Evolutionary conservation across 1,140 invertebrate genomes (phyloP).

Genomic region (Cheumatopsyche charites): DNA sequence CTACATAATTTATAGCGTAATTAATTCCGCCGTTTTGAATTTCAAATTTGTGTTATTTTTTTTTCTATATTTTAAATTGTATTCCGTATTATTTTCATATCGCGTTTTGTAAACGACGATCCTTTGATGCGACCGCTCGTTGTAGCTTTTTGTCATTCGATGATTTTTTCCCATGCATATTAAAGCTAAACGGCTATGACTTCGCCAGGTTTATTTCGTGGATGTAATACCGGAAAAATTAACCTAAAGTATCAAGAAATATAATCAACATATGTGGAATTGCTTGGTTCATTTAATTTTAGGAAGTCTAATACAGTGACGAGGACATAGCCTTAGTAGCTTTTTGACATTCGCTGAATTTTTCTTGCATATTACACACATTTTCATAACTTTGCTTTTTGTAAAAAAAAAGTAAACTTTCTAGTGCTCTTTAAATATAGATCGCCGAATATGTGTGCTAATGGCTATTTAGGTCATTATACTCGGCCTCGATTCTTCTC

Average conservation of each 20-base stretch:
- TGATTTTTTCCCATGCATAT: no score
- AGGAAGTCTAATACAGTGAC: no score
- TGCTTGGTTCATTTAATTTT: no score
- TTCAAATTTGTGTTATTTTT: background rate
- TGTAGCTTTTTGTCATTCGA: no score
- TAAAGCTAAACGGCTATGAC: no score
- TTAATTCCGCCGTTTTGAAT: constrained; percentile 14
- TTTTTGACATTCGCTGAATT: constrained; percentile 16
- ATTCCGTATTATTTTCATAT: background rate
- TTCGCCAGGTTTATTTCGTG: no score
- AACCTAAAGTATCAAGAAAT: no score
- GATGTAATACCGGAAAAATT: no score
- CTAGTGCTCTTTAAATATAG: background rate
- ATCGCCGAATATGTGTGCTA: constrained; percentile 7
- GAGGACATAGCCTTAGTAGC: no score
- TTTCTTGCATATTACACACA: constrained; percentile 1
- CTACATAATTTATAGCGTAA: constrained; percentile 3
- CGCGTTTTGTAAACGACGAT: constrained; percentile 9
- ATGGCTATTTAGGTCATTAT: constrained; percentile 18
- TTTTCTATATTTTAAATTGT: background rate
- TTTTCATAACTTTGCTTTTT: constrained; percentile 10
- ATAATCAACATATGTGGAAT: no score
- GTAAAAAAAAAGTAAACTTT: background rate
- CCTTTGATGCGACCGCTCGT: constrained; percentile 9
- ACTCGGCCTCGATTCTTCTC: background rate